phyloP scores from a whole-genome alignment of 2,888 invertebrate genomes.

The Stomorhina lunata region DNA sequence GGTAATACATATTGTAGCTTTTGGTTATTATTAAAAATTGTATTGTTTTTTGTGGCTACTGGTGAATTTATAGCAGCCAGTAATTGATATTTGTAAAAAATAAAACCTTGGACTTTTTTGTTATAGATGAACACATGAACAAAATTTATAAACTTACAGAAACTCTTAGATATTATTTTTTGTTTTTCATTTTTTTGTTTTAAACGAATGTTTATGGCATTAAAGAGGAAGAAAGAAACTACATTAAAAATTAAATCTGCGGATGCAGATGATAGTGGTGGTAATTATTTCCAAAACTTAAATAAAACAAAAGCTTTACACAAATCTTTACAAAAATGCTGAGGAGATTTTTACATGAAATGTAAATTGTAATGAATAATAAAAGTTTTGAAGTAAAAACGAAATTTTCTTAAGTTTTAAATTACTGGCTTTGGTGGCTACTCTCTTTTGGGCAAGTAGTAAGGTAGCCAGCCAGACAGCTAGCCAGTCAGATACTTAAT shows the following conservation, averaged over 20 bases:
- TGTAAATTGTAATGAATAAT: not conserved
- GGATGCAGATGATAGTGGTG: conserved; percentile 20
- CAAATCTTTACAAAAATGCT: not conserved
- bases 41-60: conserved; percentile 1
- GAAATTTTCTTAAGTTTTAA: not conserved
- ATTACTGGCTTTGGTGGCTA: conserved; percentile 1
- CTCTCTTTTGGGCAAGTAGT: not conserved
- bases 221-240: not conserved
- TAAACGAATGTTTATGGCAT: not conserved
- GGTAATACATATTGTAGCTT: too few relatives aligned
- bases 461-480: not conserved
- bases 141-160: not conserved
- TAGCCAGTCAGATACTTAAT: not conserved
- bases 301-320: not conserved
- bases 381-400: not conserved
- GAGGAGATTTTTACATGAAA: not conserved
- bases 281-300: conserved; percentile 15
- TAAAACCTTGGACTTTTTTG: conserved; percentile 50
- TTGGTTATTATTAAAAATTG: not conserved
- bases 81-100: conserved; percentile 36
- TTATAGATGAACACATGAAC: not conserved
- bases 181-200: not conserved
- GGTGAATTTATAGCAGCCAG: not conserved
- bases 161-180: not conserved
- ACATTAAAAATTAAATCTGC: not conserved